Evolutionary conservation across 2,888 invertebrate species (phyloP), one percentile per base, ranked within the genome.

Genomic region (Ochropleura plecta): DNA sequence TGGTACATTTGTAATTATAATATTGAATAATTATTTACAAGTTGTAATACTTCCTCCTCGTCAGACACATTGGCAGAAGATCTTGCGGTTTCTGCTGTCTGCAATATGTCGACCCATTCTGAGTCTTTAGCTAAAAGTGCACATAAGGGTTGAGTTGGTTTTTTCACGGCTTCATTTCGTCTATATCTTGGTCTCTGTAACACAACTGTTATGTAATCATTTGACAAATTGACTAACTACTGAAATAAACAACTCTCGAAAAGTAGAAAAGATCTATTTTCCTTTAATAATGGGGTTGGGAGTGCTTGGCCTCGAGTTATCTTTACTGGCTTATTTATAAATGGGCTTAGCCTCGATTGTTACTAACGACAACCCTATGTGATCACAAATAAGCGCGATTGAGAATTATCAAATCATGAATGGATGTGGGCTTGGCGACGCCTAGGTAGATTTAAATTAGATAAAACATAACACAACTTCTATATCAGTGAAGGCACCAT

Each of bases 41-140:
- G 93, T 89, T 94, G 93, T 75, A 94, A 86, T 89, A 93, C 91
- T 91, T 93, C 93, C 85, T 95, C 95, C 70, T 93, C 94, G 57
- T 92, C 92, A 67, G 90, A 88, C 57, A 87, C 81, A 72, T 87
- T 88, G 40, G 79, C 84, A 49, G 88, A 74, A 44, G 86, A 85
- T 70, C 68, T 86, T n/a, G 85, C 75, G 8, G 83, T 75, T 40
- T 87, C 86, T 16, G 84, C 62, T 12, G 90, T 79, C 75, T 94
- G 92, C 83, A 94, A 79, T 83, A 95, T 91, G 84, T 95, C 93
- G 86, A 93, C 92, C 96, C 97, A 97, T 91, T 95, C 95, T 0
- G 97, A 97, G 87, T 96, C 97, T 88, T 95, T 95, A 16, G 96
- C 96, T 79, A 95, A 87, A 71, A 97, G 87, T 5, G 96, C 94